Conservation (phyloP, 1,140 invertebrate species). For the Ganaspis sp. region DNA sequence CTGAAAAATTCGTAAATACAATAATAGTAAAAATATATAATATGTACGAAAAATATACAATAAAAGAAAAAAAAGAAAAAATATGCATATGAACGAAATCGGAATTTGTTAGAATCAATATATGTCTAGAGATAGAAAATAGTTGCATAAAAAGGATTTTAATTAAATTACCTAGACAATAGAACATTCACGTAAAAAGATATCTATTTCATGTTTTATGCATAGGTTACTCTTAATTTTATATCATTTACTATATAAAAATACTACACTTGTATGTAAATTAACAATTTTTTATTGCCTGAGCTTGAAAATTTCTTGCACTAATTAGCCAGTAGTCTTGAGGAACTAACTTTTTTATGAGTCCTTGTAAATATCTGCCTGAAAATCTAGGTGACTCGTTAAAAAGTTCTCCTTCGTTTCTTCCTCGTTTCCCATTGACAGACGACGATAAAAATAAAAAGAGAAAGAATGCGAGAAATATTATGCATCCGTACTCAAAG, state of each 20-base stretch:
- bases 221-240: too few relatives aligned
- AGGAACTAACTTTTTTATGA: not conserved
- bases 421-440: not conserved
- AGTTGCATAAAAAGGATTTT: too few relatives aligned
- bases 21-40: too few relatives aligned
- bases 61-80: too few relatives aligned
- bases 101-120: too few relatives aligned
- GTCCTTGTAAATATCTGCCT: constrained; percentile 12
- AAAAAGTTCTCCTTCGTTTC: constrained; percentile 1
- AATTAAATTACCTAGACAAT: too few relatives aligned
- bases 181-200: not conserved
- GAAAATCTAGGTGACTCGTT: constrained; percentile 21
- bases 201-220: not conserved
- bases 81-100: too few relatives aligned
- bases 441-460: not conserved
- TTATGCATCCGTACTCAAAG: not conserved
- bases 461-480: not conserved
- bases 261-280: too few relatives aligned
- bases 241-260: not conserved
- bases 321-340: not conserved
- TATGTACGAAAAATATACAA: too few relatives aligned
- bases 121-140: too few relatives aligned
- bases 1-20: too few relatives aligned
- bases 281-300: not conserved
- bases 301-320: constrained; percentile 1